Evolutionary conservation across 2,797 vertebrate genomes (phyloP).

Genomic region (Muraenolepis orangiensis): DNA sequence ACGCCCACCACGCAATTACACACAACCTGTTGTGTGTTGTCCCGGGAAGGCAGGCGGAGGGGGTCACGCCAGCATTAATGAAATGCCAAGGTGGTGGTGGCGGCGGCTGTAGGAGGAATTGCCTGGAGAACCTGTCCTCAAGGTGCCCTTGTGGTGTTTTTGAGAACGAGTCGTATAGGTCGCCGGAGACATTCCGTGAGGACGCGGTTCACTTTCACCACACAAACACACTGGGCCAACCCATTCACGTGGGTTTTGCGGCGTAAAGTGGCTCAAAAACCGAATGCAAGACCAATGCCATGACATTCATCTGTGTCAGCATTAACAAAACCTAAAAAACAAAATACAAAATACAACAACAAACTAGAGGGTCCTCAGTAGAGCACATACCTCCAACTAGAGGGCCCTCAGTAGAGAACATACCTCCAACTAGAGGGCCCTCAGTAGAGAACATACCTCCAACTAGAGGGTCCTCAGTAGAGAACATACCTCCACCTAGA

Average conservation of each 20-base stretch:
- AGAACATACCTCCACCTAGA: too few relatives aligned
- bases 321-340: background rate
- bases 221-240: too few relatives aligned
- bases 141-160: conserved; percentile 77
- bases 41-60: conserved; percentile 65
- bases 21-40: conserved; percentile 80
- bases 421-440: too few relatives aligned
- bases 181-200: background rate
- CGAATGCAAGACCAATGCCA: background rate
- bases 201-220: background rate
- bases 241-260: too few relatives aligned
- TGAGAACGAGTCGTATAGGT: background rate
- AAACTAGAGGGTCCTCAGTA: background rate
- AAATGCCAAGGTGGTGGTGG: conserved; percentile 68
- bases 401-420: too few relatives aligned
- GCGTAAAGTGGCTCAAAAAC: background rate
- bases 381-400: too few relatives aligned
- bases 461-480: too few relatives aligned
- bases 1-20: too few relatives aligned
- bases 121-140: conserved; percentile 74
- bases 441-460: too few relatives aligned
- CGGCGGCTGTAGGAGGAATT: conserved; percentile 64
- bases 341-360: background rate
- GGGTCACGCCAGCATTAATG: conserved; percentile 77
- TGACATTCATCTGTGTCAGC: background rate